Evolutionary conservation across 2,113 vertebrate species (phyloP), one percentile per base, ranked within the genome.

Genomic region (Aix galericulata): DNA sequence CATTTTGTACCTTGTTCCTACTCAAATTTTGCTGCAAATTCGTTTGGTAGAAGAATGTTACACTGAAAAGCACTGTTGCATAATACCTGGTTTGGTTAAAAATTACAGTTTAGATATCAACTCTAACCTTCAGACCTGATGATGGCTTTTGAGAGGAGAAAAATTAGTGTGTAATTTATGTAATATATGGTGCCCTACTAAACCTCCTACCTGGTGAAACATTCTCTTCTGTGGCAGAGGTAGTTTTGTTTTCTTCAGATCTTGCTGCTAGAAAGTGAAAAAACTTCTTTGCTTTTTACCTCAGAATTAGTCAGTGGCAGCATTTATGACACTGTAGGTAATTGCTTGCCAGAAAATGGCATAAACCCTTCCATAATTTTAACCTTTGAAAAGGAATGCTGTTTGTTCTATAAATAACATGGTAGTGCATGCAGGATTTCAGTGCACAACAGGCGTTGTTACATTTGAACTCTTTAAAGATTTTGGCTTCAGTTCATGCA

Each of bases 301-400:
- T 89, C 62, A 73, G 73, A 52, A 81, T 95, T 93, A 90, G 84
- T 91, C 87, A 91, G 82, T 86, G 73, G 50, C 58, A 69, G 67
- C 66, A 56, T 85, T 94, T 93, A 36, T 82, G 75, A 80, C 29
- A 26, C 60, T 53, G 25, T 91, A 46, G 4, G 2, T 93, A 76
- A 89, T 74, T 80, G 44, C 88, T 88, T 94, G 81, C 86, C 83
- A 82, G 82, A 93, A 94, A 91, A 86, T 87, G 63, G 82, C 93
- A 95, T 93, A 91, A 91, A 96, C 48, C 82, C 82, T 86, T 95
- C 71, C 82, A 69, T 97, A 79, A 88, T 96, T 91, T 93, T 95
- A 95, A 93, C 94, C 80, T 88, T 93, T 94, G 84, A 12, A 76
- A 90, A 76, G 81, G 90, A 95, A 94, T 77, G 67, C 59, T 89